phyloP scores from a whole-genome alignment of 2,113 vertebrate species.

The Oncorhynchus nerka region DNA sequence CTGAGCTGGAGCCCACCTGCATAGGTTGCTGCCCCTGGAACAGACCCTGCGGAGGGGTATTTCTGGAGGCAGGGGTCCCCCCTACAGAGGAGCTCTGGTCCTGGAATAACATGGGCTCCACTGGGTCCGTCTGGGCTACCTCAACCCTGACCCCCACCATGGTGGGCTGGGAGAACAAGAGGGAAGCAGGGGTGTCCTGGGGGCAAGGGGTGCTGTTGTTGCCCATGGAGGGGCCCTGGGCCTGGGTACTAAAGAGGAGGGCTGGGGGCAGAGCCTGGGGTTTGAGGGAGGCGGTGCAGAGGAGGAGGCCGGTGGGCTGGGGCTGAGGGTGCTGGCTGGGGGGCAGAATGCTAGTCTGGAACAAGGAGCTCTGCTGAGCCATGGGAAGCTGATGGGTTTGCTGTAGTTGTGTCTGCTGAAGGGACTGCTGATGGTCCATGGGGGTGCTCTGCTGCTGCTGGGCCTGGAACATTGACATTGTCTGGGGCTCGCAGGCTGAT shows the following conservation, averaged over 20 bases:
- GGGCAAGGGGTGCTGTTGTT: slow-evolving; percentile 52
- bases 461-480: slow-evolving; percentile 70
- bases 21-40: slow-evolving; percentile 94
- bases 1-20: slow-evolving; percentile 85
- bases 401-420: slow-evolving; percentile 79
- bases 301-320: slow-evolving; percentile 83
- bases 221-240: slow-evolving; percentile 59
- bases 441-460: slow-evolving; percentile 82
- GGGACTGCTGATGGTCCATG: slow-evolving; percentile 86
- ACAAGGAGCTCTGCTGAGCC: slow-evolving; percentile 69
- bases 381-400: slow-evolving; percentile 72
- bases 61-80: slow-evolving; percentile 66
- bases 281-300: slow-evolving; percentile 84
- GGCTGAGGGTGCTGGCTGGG: slow-evolving; percentile 58
- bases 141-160: slow-evolving; percentile 76
- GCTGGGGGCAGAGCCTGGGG: slow-evolving; percentile 82
- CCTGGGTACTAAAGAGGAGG: slow-evolving; percentile 75
- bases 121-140: slow-evolving; percentile 80
- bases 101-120: slow-evolving; percentile 95
- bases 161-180: slow-evolving; percentile 79
- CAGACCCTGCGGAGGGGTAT: slow-evolving; percentile 80
- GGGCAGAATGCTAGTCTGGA: slow-evolving; percentile 49
- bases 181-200: slow-evolving; percentile 79
- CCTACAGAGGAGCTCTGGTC: slow-evolving; percentile 80
- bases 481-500: slow-evolving; percentile 61